Evolutionary conservation across 2,113 vertebrate genomes (phyloP).

Genomic region (Morone chrysops): DNA sequence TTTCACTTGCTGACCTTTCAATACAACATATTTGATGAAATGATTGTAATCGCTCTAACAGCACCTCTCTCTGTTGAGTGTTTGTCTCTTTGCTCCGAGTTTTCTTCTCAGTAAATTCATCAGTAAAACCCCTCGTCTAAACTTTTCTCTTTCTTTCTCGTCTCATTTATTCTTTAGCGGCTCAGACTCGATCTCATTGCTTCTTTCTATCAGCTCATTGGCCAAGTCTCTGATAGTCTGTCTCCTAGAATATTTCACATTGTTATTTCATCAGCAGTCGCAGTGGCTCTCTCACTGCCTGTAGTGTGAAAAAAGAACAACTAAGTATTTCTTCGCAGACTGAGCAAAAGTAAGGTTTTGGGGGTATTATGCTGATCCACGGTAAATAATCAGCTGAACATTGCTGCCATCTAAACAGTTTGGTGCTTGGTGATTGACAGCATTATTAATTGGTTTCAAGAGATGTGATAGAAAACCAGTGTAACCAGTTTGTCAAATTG

Average conservation of each 20-base stretch:
- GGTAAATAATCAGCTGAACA: neutral
- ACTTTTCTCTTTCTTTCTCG: conserved; percentile 47
- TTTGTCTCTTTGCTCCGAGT: conserved; percentile 37
- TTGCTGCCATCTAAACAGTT: conserved; percentile 20
- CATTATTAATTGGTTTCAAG: conserved; percentile 35
- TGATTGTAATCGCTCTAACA: conserved; percentile 2
- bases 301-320: neutral
- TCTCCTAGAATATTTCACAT: conserved; percentile 59
- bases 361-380: conserved; percentile 4
- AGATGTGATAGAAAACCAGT: conserved; percentile 19
- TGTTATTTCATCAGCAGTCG: conserved; percentile 31
- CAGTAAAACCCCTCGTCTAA: conserved; percentile 37
- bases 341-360: neutral
- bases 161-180: conserved; percentile 50
- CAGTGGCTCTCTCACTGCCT: conserved; percentile 15
- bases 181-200: conserved; percentile 48
- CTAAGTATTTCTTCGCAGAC: neutral
- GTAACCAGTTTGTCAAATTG: conserved; percentile 33
- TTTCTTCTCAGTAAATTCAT: conserved; percentile 45
- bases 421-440: conserved; percentile 25
- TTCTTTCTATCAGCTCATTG: conserved; percentile 55
- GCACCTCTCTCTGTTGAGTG: neutral
- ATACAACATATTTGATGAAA: neutral
- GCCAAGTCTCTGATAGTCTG: conserved; percentile 46
- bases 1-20: conserved; percentile 16